These are phyloP conservation scores for Myanophis thanlyinensis DNA, from an alignment of 2,113 vertebrate genomes.

Conservation along the genomic window DNA sequence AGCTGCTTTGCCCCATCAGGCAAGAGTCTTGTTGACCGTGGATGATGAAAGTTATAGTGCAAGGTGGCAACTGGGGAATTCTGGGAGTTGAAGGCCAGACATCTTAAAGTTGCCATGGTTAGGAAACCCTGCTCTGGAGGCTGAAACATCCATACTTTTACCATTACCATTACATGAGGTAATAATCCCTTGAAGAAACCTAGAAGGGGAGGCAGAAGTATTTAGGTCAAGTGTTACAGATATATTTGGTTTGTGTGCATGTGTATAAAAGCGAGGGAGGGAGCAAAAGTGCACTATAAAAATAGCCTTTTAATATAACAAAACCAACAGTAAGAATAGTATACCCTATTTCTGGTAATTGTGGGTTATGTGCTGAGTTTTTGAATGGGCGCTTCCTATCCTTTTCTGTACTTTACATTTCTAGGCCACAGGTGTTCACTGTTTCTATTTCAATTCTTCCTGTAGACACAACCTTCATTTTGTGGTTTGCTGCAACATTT, in stretches of 20 bases:
- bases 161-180: no score
- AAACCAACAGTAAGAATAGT: background rate
- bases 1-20: background rate
- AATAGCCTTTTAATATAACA: background rate
- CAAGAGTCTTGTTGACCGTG: background rate
- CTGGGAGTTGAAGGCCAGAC: background rate
- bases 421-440: constrained; percentile 34
- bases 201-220: background rate
- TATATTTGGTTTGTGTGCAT: background rate
- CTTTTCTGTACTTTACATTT: constrained; percentile 21
- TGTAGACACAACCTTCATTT: constrained; percentile 27
- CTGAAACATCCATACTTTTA: background rate
- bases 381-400: constrained; percentile 6
- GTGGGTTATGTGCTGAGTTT: background rate
- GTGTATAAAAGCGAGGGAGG: background rate
- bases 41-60: background rate
- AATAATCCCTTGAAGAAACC: background rate
- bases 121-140: background rate
- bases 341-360: background rate
- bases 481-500: constrained; percentile 32
- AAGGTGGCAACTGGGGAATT: background rate
- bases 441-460: constrained; percentile 70
- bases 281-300: background rate
- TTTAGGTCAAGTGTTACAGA: background rate
- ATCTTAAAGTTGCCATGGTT: background rate